Base-by-base conservation (phyloP, 1,140 invertebrate species). In the Gryllus bimaculatus region DNA sequence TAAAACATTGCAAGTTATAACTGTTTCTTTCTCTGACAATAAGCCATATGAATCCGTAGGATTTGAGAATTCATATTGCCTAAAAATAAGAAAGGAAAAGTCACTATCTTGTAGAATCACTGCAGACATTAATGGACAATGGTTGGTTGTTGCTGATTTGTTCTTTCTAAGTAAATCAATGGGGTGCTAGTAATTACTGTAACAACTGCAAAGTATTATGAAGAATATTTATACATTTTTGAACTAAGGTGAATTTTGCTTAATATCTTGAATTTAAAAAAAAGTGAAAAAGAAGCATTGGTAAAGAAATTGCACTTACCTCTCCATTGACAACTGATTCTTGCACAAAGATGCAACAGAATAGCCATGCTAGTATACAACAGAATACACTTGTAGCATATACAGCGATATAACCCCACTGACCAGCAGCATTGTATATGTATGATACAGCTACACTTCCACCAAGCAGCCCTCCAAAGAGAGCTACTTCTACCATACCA, bases 361-460 rank as follows among this genome's bases (percentile, higher is more conserved):
- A 86, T 0, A 88, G 66, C n/a, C 86, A 81, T 47, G 85, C 83
- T 8, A 87, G 0, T 7, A 84, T 75, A 21, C 82, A 82, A 54
- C 84, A 81, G 8, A 82, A 47, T 74, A 82, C 79, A 48, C 86
- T 82, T 73, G 85, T 80, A 20, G 78, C 78, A 82, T 86, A 89
- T 54, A 88, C 84, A 49, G 79, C 48, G 0, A 80, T 47, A 75
- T 78, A 82, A 13, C 78, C 78, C n/a, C 82, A 79, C 81, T 89
- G 89, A n/a, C 88, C 88, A 39, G 87, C 86, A 8, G 83, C 79
- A 76, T 84, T 84, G 79, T 88, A 86, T 0, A 90, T 78, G 77
- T 88, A 84, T 18, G 89, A 66, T 10, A 66, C 54, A 66, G 54
- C 10, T 13, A 66, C 54, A 10, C 10, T 66, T 66, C 54, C 54